phyloP scores from a whole-genome alignment of 2,113 vertebrate species.

The Rhea pennata region DNA sequence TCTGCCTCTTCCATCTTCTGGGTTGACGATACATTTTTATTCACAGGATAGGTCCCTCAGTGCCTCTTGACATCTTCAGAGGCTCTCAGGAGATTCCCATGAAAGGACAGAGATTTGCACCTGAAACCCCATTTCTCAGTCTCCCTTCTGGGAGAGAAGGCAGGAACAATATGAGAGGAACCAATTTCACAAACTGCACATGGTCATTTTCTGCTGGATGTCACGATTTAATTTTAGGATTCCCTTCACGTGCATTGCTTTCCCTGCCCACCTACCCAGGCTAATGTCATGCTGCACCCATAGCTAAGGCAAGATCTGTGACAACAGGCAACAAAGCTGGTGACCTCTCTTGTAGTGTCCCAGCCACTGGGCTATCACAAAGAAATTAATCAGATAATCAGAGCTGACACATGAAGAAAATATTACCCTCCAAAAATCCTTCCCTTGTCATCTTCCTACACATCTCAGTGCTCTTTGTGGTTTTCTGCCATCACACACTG shows the following conservation, averaged over 20 bases:
- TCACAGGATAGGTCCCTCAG: neutral
- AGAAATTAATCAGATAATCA: conserved; percentile 7
- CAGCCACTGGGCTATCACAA: neutral
- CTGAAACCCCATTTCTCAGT: neutral
- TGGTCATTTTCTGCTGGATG: neutral
- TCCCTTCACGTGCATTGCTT: neutral
- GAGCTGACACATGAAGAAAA: neutral
- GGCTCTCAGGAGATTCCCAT: neutral
- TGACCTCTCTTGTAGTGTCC: neutral
- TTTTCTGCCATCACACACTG: neutral
- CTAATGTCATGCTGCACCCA: neutral
- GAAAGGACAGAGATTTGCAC: neutral
- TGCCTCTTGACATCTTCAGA: rapidly evolving
- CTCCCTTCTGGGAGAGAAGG: neutral
- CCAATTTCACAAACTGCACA: rapidly evolving
- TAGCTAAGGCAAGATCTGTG: neutral
- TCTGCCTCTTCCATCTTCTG: neutral
- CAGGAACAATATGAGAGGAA: neutral
- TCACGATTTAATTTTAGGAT: neutral
- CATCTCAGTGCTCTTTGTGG: rapidly evolving
- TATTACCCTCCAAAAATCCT: neutral
- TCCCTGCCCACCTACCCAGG: neutral
- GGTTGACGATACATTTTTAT: neutral
- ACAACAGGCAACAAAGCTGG: neutral
- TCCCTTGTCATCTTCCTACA: neutral